phyloP scores from a whole-genome alignment of 2,113 vertebrate species.

The Podarcis cretensis region DNA sequence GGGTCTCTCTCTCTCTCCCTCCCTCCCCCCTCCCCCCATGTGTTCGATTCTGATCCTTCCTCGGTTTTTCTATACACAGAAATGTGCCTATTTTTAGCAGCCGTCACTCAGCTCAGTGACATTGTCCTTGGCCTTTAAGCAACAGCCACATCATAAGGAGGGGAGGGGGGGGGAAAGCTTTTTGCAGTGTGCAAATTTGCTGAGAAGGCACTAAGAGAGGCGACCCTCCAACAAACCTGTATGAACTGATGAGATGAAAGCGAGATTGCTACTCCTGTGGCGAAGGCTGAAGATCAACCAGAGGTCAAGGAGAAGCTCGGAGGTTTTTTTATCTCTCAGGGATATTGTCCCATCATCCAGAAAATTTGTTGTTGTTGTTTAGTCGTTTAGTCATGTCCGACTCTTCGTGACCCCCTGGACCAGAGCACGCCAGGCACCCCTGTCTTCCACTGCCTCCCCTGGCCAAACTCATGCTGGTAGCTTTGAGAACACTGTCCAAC shows the following conservation, averaged over 20 bases:
- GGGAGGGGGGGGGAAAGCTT: neutral
- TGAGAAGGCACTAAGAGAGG: neutral
- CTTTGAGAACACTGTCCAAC: too few relatives aligned
- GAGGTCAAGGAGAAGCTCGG: neutral
- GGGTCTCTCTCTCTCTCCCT: neutral
- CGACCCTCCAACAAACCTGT: neutral
- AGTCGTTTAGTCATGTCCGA: too few relatives aligned
- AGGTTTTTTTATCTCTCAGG: neutral
- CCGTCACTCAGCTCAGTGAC: slow-evolving; percentile 41
- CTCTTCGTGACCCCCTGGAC: too few relatives aligned
- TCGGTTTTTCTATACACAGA: slow-evolving; percentile 36
- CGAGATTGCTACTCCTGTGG: neutral
- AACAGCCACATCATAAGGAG: neutral
- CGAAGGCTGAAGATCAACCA: neutral
- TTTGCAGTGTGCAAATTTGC: neutral
- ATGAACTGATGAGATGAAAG: neutral
- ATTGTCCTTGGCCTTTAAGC: slow-evolving; percentile 12
- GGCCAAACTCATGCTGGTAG: too few relatives aligned
- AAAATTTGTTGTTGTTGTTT: neutral
- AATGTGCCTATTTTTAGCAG: slow-evolving; percentile 58
- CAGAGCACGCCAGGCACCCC: too few relatives aligned
- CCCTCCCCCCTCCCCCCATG: neutral
- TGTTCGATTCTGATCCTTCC: slow-evolving; percentile 45
- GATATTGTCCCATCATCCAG: neutral
- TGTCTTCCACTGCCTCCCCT: too few relatives aligned